Evolutionary conservation across 2,113 vertebrate species (phyloP), one percentile per base, ranked within the genome.

Genomic region (Ceyx cyanopectus): DNA sequence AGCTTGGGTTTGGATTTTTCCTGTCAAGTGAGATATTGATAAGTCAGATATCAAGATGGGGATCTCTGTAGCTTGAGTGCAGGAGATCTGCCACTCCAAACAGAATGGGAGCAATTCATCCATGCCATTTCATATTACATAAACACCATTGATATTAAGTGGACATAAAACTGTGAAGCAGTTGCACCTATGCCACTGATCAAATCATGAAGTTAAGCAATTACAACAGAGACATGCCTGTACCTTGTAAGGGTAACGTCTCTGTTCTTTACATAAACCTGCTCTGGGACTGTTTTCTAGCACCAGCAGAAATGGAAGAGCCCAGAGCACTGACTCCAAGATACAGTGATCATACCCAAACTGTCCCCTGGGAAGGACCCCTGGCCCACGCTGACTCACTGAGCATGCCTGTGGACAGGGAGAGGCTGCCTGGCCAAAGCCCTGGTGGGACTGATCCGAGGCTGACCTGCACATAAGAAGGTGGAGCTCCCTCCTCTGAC

Each of bases 151-250:
- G 69, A 40, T 61, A 62, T 22, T 46, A 50, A 61, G 9, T 6
- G 45, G 48, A 56, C 5, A 7, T 18, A 53, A 68, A 63, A 67
- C 19, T 48, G 40, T 51, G 45, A 86, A 93, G 34, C n/a, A 60
- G 18, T 73, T 58, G 34, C 11, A 34, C 34, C 21, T n/a, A 43
- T 58, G 57, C 67, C 61, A 58, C 68, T 69, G 45, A 76, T 61
- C 34, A 76, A 84, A 79, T 18, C 58, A 54, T 0, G 0, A 51
- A 0, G 1, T 24, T 46, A 50, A 60, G 61, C 34, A 83, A 78
- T 62, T 27, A 67, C 27, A 32, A 53, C 19, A 23, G 14, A 53
- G 26, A 34, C 4, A 2, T 13, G 63, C 21, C 72, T 1, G 26
- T 14, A 41, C 16, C 34, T 10, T 14, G 12, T 29, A 66, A 3